Conservation (phyloP, 2,113 vertebrate genomes). For the Actenoides hombroni region DNA sequence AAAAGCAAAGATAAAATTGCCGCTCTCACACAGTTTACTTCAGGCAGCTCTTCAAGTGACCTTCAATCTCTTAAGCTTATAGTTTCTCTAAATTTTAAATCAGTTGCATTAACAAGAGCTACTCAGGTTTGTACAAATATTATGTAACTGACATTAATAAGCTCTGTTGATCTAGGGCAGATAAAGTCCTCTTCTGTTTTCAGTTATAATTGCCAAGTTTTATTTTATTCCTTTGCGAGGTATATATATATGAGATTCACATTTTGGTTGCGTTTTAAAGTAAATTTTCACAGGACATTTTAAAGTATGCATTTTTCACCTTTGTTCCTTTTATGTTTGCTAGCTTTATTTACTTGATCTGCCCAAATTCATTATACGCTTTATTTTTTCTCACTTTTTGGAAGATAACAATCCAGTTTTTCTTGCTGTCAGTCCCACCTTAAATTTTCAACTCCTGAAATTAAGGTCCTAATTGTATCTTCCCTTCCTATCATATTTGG, state of each 20-base stretch:
- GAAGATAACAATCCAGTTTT: neutral
- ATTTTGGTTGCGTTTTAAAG: neutral
- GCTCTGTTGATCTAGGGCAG: neutral
- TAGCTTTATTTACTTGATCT: neutral
- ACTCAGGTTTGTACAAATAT: neutral
- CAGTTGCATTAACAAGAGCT: neutral
- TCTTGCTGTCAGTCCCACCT: neutral
- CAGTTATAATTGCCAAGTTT: neutral
- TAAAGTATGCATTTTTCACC: neutral
- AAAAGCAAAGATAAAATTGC: neutral
- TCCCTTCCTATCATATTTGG: neutral
- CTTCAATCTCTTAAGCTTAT: neutral
- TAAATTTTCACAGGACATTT: neutral
- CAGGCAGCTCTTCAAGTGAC: neutral
- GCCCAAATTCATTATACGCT: neutral
- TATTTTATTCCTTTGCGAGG: neutral
- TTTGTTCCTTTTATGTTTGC: neutral
- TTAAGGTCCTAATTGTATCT: neutral
- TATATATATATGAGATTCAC: neutral
- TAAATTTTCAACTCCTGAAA: neutral
- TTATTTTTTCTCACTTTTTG: neutral
- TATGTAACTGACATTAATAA: neutral
- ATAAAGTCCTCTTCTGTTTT: neutral
- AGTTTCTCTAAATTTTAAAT: neutral
- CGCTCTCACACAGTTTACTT: neutral